Evolutionary conservation across 1,140 invertebrate genomes (phyloP), one percentile per base, ranked within the genome.

Genomic region (Vanessa tameamea): DNA sequence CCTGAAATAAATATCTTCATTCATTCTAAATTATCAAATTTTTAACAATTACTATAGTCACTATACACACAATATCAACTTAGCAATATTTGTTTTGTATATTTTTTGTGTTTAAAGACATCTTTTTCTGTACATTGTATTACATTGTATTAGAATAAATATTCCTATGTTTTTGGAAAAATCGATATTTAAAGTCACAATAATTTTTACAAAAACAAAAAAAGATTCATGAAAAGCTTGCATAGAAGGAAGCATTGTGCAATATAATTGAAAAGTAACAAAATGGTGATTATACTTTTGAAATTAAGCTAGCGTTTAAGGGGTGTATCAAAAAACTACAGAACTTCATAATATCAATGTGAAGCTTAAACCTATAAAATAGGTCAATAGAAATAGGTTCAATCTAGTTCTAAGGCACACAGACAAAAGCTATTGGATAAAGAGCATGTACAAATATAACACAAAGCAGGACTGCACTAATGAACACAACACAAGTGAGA

Each of bases 401-500:
- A 51, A 64, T 64, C 43, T 47, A 64, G 47, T 15, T 70, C 53
- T 73, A 66, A 43, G 51, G 51, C 15, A 70, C 61, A 51, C 43
- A 55, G 47, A 75, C 63, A 68, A 20, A 75, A 76, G 74, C 74
- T 72, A 20, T 68, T 53, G 69, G 65, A 76, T 72, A 73, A 50
- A 76, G 74, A 64, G 74, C 74, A 76, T 79, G 79, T 83, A 89
- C 72, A 83, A 73, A 81, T 87, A 81, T 82, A 85, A 89, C 85
- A 91, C 78, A 88, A 90, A 92, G 88, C 88, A 82, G 81, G 78
- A 87, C 82, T 82, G 86, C 86, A 91, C 85, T 87, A 90, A 89
- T 88, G 87, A 88, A 84, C 86, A 92, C 88, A 92, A 91, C 86
- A 90, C 87, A 89, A 86, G 85, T 88, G 88, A 82, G 78, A 83